Conservation (phyloP, 1,140 invertebrate species). For the Pentalonia nigronervosa region DNA sequence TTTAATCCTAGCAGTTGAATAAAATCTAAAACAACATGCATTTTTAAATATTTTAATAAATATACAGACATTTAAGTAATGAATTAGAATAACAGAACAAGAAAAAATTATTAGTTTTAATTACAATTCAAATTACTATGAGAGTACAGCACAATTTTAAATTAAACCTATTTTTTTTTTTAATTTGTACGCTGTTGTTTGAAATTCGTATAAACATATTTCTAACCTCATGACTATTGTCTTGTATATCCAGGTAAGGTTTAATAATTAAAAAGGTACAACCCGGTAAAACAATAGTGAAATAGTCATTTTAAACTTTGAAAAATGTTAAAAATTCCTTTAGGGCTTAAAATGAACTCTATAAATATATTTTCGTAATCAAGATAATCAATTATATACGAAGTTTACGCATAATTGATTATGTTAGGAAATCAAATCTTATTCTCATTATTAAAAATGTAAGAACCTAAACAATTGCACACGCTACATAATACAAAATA, state of each 20-base stretch:
- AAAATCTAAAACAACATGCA: not conserved
- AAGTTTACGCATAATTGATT: not conserved
- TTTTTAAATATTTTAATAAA: not conserved
- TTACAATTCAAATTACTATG: not conserved
- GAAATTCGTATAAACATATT: not conserved
- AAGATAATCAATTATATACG: not conserved
- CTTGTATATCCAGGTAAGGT: not conserved
- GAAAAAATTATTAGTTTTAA: not conserved
- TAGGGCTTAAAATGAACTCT: not conserved
- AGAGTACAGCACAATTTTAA: not conserved
- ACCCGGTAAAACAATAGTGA: not conserved
- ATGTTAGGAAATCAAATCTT: not conserved
- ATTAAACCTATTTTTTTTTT: not conserved
- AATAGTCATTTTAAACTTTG: not conserved
- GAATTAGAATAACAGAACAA: not conserved
- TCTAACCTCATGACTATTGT: not conserved
- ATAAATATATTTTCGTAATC: not conserved
- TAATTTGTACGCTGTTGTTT: not conserved
- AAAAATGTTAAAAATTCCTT: not conserved
- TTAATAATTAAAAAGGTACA: not conserved
- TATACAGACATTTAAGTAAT: not conserved
- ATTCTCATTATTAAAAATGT: not conserved
- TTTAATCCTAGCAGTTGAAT: not conserved
- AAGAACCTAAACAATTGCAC: not conserved
- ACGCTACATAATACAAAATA: not conserved